Evolutionary conservation across 2,888 invertebrate genomes (phyloP).

Genomic region (Drosophila algonquin): DNA sequence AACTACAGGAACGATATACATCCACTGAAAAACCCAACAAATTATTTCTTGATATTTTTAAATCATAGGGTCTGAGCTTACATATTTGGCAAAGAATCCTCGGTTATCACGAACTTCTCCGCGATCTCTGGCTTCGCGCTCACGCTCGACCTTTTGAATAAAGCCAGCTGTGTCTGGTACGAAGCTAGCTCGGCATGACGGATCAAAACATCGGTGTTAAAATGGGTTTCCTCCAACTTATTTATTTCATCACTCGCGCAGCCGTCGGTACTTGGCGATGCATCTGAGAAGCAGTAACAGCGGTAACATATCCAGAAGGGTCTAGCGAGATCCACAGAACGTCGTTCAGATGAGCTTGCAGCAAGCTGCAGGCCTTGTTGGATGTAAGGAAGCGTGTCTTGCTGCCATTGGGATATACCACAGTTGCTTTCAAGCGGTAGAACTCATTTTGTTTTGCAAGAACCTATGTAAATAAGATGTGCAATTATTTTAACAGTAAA

Average conservation of each 20-base stretch:
- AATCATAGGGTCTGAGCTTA: constrained; percentile 85
- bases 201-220: constrained; percentile 91
- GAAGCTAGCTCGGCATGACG: constrained; percentile 92
- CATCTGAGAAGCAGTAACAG: constrained; percentile 86
- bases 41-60: constrained; percentile 27
- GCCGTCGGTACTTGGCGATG: constrained; percentile 82
- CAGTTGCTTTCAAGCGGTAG: constrained; percentile 89
- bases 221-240: constrained; percentile 83
- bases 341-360: constrained; percentile 91
- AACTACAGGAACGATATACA: constrained; percentile 98
- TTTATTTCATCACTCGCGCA: constrained; percentile 56
- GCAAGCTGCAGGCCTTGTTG: constrained; percentile 91
- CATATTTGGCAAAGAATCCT: constrained; percentile 99
- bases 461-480: constrained; percentile 82
- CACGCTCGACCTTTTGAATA: constrained; percentile 95
- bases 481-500: background rate
- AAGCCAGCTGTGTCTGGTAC: constrained; percentile 98
- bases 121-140: constrained; percentile 94
- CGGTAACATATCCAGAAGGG: constrained; percentile 90
- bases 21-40: constrained; percentile 91
- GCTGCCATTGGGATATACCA: constrained; percentile 88
- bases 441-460: constrained; percentile 89
- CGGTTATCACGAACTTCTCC: constrained; percentile 96
- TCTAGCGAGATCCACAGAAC: constrained; percentile 91
- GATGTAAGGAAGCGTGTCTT: constrained; percentile 90